These are phyloP conservation scores for Trichomycterus rosablanca DNA, from an alignment of 2,113 vertebrate genomes.

Conservation along the genomic window DNA sequence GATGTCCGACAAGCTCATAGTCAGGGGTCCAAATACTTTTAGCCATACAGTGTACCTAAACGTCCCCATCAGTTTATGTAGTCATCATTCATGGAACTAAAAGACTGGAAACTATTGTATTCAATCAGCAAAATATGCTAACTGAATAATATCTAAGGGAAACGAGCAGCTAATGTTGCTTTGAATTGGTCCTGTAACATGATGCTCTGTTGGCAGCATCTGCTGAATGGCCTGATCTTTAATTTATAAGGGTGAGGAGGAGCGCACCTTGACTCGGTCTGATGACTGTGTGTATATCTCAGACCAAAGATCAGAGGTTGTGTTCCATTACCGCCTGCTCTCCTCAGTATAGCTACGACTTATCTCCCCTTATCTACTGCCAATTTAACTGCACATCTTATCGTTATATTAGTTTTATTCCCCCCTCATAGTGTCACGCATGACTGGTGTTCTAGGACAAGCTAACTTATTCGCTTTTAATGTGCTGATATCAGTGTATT, in stretches of 20 bases:
- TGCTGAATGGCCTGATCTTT: not conserved
- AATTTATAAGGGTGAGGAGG: constrained; percentile 15
- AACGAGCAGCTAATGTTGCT: not conserved
- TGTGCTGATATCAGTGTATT: not conserved
- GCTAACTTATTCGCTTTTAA: too few relatives aligned
- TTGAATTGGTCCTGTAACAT: not conserved
- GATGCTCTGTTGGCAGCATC: not conserved
- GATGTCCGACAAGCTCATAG: too few relatives aligned
- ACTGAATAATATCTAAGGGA: too few relatives aligned
- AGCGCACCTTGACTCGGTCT: not conserved
- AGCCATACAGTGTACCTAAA: too few relatives aligned
- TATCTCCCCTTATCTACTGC: not conserved
- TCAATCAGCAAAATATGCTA: too few relatives aligned
- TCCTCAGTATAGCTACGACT: not conserved
- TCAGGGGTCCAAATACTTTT: too few relatives aligned
- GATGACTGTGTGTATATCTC: not conserved
- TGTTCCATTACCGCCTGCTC: not conserved
- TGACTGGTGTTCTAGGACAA: not conserved
- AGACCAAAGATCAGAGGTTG: constrained; percentile 1
- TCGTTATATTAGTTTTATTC: not conserved
- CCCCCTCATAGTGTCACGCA: not conserved
- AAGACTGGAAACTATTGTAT: too few relatives aligned
- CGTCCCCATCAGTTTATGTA: too few relatives aligned
- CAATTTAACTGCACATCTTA: not conserved
- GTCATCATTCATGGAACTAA: too few relatives aligned